These are phyloP conservation scores for Lutraria lutraria DNA, from an alignment of 2,888 invertebrate species.

Conservation along the genomic window DNA sequence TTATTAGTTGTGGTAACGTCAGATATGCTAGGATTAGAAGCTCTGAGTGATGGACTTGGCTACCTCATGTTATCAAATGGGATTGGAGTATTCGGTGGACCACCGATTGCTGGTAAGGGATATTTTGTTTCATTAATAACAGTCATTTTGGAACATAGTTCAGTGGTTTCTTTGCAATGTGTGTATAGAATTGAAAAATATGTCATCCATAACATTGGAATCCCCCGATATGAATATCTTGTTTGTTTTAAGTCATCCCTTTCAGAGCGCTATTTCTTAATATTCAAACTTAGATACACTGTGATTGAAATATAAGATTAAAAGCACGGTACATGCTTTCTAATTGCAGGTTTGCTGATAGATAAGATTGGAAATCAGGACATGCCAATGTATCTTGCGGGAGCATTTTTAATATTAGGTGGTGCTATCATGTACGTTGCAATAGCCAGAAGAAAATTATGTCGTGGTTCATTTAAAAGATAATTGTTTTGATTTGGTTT, in stretches of 20 bases:
- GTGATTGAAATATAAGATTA: neutral
- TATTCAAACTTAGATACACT: too few relatives aligned
- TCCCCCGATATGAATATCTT: too few relatives aligned
- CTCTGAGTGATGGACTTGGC: constrained; percentile 79
- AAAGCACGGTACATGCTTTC: neutral
- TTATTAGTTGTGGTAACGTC: constrained; percentile 79
- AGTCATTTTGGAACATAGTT: neutral
- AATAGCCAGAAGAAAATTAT: constrained; percentile 43
- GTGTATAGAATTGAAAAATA: neutral
- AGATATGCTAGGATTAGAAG: constrained; percentile 78
- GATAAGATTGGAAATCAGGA: constrained; percentile 60
- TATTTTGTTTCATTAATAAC: neutral
- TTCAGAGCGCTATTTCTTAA: too few relatives aligned
- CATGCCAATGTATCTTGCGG: constrained; percentile 68
- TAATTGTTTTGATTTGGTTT: too few relatives aligned
- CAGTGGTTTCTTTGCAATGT: neutral
- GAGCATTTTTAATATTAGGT: constrained; percentile 61
- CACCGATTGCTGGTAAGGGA: constrained; percentile 77
- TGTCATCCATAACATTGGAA: too few relatives aligned
- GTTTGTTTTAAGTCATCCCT: too few relatives aligned
- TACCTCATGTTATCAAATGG: constrained; percentile 83
- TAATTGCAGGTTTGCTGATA: constrained; percentile 69
- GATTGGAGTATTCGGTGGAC: constrained; percentile 78
- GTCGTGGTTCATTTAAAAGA: neutral
- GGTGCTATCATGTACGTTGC: constrained; percentile 69